A percentile compares a stretch with the other conserved stretches of the same genome.
Evolutionary conservation across 2,888 invertebrate species (phyloP).

Genomic region (Hesperia comma): DNA sequence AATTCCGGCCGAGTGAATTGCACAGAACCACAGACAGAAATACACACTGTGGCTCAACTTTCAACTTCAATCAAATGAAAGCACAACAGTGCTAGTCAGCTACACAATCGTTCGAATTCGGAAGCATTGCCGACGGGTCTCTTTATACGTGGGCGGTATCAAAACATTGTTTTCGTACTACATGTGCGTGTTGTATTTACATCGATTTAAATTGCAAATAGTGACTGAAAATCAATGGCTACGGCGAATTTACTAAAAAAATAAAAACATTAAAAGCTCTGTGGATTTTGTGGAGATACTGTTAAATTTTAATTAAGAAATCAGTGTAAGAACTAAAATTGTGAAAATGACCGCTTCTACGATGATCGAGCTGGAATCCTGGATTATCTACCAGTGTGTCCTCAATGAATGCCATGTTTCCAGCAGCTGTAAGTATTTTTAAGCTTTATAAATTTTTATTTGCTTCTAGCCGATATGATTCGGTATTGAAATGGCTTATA

Average conservation of each 20-base stretch:
- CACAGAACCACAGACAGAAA: constrained; percentile 46
- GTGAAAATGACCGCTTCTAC: constrained; percentile 80
- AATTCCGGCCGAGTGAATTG: constrained; percentile 39
- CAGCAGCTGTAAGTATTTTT: constrained; percentile 84
- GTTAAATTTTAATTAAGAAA: constrained; percentile 53
- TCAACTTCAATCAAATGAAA: constrained; percentile 17
- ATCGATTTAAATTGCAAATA: constrained; percentile 52
- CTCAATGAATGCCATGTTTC: constrained; percentile 87
- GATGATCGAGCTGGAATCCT: constrained; percentile 87
- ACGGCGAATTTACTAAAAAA: constrained; percentile 43
- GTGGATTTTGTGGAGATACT: constrained; percentile 43
- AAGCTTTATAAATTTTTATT: neutral
- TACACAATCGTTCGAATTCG: constrained; percentile 51
- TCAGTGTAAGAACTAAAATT: constrained; percentile 50
- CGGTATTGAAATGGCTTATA: neutral
- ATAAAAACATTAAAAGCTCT: constrained; percentile 46
- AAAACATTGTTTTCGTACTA: constrained; percentile 58
- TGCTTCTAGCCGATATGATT: neutral
- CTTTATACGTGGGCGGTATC: constrained; percentile 61
- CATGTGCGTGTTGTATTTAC: constrained; percentile 61
- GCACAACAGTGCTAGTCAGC: constrained; percentile 50
- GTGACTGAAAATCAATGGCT: constrained; percentile 58
- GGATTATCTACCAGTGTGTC: constrained; percentile 88
- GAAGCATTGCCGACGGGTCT: constrained; percentile 53
- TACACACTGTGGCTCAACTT: constrained; percentile 35